Percentiles rank a stretch among this genome's conserved stretches.
Conservation (phyloP, 2,797 vertebrate species). For the Sebastes umbrosus region DNA sequence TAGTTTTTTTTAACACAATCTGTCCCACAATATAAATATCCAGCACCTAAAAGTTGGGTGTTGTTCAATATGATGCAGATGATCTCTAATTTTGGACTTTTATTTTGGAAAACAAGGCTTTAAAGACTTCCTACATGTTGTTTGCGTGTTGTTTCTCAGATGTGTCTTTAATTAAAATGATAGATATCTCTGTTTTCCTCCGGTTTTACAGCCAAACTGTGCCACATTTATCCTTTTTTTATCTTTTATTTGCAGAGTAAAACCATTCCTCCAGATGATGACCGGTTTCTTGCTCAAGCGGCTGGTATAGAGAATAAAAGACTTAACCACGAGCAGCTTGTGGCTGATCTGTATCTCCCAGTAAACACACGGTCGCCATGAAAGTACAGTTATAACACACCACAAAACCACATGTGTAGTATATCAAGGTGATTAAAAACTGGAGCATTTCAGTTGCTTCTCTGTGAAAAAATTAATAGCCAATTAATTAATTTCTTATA, state of each 20-base stretch:
- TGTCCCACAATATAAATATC: neutral
- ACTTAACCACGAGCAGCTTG: slow-evolving; percentile 34
- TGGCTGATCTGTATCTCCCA: slow-evolving; percentile 48
- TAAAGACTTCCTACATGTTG: neutral
- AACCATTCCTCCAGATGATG: slow-evolving; percentile 26
- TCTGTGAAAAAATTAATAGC: neutral
- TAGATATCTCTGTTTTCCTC: neutral
- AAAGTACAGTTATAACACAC: slow-evolving; percentile 9
- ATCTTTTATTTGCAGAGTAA: slow-evolving; percentile 1
- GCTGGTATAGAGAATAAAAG: slow-evolving; percentile 32
- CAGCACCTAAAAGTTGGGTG: neutral
- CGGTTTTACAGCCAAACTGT: neutral
- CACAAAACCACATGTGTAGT: slow-evolving; percentile 26
- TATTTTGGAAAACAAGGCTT: neutral
- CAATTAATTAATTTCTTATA: slow-evolving; percentile 3
- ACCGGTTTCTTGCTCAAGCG: slow-evolving; percentile 12
- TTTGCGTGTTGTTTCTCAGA: neutral
- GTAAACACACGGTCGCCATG: slow-evolving; percentile 50
- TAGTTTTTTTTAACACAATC: neutral
- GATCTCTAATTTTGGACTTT: neutral
- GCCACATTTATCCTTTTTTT: neutral
- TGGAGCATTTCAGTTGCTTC: neutral
- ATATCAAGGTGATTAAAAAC: slow-evolving; percentile 20
- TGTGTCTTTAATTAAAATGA: neutral
- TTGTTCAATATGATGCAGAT: neutral